phyloP scores from a whole-genome alignment of 2,113 vertebrate genomes.

The Agapornis roseicollis region DNA sequence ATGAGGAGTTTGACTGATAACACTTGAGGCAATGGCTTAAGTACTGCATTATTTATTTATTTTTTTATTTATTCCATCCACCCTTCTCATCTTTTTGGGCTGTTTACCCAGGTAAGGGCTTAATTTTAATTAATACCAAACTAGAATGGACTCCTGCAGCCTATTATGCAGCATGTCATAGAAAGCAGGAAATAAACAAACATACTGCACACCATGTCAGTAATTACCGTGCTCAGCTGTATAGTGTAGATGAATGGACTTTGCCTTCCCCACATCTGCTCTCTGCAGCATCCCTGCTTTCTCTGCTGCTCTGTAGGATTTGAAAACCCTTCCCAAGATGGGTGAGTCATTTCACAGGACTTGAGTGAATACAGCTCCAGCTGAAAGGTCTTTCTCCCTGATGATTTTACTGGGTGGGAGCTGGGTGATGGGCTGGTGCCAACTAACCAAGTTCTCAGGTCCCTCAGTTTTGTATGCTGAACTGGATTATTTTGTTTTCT shows the following conservation, averaged over 20 bases:
- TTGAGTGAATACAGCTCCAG: background rate
- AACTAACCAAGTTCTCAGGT: background rate
- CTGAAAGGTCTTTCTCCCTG: background rate
- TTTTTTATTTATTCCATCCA: constrained; percentile 12
- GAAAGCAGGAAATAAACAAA: constrained; percentile 26
- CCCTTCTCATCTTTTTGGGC: background rate
- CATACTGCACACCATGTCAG: background rate
- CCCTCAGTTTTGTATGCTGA: background rate
- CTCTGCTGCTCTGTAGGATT: background rate
- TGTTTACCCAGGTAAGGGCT: constrained; percentile 1
- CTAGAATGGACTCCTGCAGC: constrained; percentile 5
- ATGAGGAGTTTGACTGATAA: background rate
- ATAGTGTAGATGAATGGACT: background rate
- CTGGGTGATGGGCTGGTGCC: background rate
- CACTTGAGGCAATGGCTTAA: background rate
- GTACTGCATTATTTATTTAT: background rate
- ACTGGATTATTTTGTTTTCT: background rate
- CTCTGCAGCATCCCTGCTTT: background rate
- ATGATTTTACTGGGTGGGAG: background rate
- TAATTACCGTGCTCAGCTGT: background rate
- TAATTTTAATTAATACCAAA: constrained; percentile 34
- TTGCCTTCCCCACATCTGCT: background rate
- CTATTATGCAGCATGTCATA: background rate
- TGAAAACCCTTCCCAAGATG: background rate
- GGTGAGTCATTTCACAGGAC: background rate